Evolutionary conservation across 2,888 invertebrate genomes (phyloP), one percentile per base, ranked within the genome.

Genomic region (Nebria salina): DNA sequence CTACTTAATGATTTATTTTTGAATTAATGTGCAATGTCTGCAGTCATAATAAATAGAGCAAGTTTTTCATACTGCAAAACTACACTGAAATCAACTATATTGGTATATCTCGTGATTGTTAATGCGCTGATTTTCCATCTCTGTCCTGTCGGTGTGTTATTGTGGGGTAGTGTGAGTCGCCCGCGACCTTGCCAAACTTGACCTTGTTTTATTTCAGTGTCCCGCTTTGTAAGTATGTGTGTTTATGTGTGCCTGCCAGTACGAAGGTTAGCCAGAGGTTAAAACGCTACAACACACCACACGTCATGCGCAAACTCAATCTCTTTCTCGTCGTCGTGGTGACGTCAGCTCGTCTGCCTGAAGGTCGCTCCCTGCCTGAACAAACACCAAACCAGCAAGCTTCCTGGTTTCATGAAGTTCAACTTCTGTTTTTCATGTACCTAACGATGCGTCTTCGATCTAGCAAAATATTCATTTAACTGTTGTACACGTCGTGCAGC

Each of bases 131-230:
- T 54, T 54, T 54, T 54, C 54, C 54, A 13, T 54, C 54, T 54
- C 54, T 54, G 7, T 43, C 43, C 43, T 43, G 11, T 54, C 54
- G 54, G 13, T 54, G 13, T 54, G 6, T 54, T 54, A 54, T 54
- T 54, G 54, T 54, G 54, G 54, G 54, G 54, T 54, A 54, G 54
- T 54, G 54, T 54, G 54, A 54, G 73, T 41, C 15, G 84, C 83
- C 84, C 83, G 85, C 84, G 86, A 87, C 88, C 89, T 89, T 88
- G 87, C 86, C 86, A 88, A 89, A 88, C 87, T 88, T 89, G 89
- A 89, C 89, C 89, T 89, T 88, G 88, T 86, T 89, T 88, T 89
- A 89, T 89, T 89, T 89, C 87, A 87, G 87, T 86, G 87, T 86
- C 86, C 87, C 86, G 86, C 34, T 34, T 20, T 70, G 70, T 20